Evolutionary conservation across 2,888 invertebrate genomes (phyloP), one percentile per base, ranked within the genome.

Genomic region (Drosophila rubida): DNA sequence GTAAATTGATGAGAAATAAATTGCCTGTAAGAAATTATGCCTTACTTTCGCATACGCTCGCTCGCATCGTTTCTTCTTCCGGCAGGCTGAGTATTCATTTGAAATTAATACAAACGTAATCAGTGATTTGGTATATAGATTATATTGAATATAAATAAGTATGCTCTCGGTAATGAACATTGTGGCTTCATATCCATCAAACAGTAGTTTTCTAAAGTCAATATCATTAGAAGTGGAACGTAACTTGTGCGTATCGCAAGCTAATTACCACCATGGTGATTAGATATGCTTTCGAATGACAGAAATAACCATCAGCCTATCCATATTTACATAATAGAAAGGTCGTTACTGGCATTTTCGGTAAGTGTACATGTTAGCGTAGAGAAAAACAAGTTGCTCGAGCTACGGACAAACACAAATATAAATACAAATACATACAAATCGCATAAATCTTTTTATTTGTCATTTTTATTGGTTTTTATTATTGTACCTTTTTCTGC

Each of bases 381-480:
- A 67, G 44, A 61, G 57, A 8, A 76, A 73, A 73, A 68, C 60
- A 77, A 74, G 79, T 83, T 74, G 51, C n/a, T 27, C 19, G 4
- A 19, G 5, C 35, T 32, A 14, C 14, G 14, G 14, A 14, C 19
- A 45, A 35, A 51, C 48, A 61, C 45, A 27, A 54, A 41, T 27
- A 53, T 6, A 57, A 11, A 58, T 4, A 30, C 14, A 32, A 19
- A 53, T 32, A 42, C 57, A 76, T 69, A 83, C 69, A 76, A 76
- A 76, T 78, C 76, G 65, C 81, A 85, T 85, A 88, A 85, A 85
- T 85, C 88, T 88, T 85, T 88, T 85, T 88, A 88, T 85, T 85
- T 85, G 88, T 85, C 88, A 83, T 76, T 88, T 85, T 85, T 85
- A 85, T 85, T 88, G 81, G 84, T 73, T 88, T 86, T 87, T 83